A percentile compares a stretch with the other conserved stretches of the same genome.
Conservation (phyloP, 2,888 invertebrate genomes). For the Ophion ventricosus region DNA sequence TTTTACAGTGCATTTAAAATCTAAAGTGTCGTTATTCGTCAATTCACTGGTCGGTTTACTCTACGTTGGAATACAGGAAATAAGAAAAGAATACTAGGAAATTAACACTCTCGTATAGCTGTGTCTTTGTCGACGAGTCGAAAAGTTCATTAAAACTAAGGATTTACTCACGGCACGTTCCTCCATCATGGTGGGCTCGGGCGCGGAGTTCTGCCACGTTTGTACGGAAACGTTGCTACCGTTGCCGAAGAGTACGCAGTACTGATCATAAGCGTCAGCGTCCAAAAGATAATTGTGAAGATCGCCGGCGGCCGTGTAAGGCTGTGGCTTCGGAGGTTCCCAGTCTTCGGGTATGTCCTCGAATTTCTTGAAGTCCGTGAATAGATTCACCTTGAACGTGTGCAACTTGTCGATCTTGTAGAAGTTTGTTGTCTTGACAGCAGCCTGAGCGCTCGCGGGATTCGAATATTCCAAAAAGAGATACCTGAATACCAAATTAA, state of each 20-base stretch:
- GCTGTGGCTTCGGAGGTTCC: slow-evolving; percentile 94
- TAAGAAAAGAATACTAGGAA: not conserved
- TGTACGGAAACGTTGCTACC: slow-evolving; percentile 90
- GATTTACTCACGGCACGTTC: slow-evolving; percentile 88
- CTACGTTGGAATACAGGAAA: too few relatives aligned
- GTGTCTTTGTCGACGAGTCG: not conserved
- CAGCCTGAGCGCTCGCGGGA: slow-evolving; percentile 93
- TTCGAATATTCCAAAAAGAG: slow-evolving; percentile 96
- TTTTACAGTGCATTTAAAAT: too few relatives aligned
- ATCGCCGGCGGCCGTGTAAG: slow-evolving; percentile 96
- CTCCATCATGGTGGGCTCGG: slow-evolving; percentile 93
- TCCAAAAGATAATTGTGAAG: slow-evolving; percentile 96
- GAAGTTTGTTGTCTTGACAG: slow-evolving; percentile 94
- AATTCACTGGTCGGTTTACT: too few relatives aligned
- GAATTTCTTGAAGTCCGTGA: slow-evolving; percentile 98
- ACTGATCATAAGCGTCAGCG: slow-evolving; percentile 98
- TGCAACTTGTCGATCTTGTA: slow-evolving; percentile 98
- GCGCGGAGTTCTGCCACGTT: slow-evolving; percentile 94
- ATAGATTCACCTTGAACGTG: slow-evolving; percentile 96
- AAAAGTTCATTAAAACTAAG: not conserved
- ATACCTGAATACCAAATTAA: slow-evolving; percentile 84
- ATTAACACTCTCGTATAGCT: not conserved
- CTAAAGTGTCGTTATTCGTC: too few relatives aligned
- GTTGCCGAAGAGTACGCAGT: slow-evolving; percentile 93
- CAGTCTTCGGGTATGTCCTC: slow-evolving; percentile 96